Evolutionary conservation across 2,797 vertebrate genomes (phyloP), one percentile per base, ranked within the genome.

Genomic region (Diplodus puntazzo): DNA sequence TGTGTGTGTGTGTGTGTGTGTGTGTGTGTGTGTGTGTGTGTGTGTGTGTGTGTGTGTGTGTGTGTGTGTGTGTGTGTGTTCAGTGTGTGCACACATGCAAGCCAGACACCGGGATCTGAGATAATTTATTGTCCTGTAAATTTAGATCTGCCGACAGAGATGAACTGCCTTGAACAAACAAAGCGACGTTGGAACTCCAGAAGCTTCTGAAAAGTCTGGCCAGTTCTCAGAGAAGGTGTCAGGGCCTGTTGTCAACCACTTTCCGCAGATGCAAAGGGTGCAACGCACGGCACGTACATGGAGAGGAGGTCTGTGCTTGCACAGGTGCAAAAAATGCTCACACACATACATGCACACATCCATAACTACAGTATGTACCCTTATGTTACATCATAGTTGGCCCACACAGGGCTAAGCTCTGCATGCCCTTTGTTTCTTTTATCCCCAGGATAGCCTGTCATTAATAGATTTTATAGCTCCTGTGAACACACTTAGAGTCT

Each of bases 121-220:
- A 83, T 94, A 90, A 94, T 95, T 95, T 95, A 94, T 93, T 92
- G 86, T 93, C 88, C 80, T 87, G 82, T 94, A 95, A 94, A 94
- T 94, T 89, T 95, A 95, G 94, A 91, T 91, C 80, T 83, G 89
- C 81, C 65, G 84, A 90, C 90, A 93, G 87, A 86, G 89, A 90
- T 80, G 67, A 83, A 88, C 75, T 78, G 60, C 85, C 81, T 81
- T 80, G 83, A 90, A 91, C 83, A 90, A 91, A 92, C 88, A 86
- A 74, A 83, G 80, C 60, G 39, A 73, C 30, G 18, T 64, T 90
- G 87, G 80, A 84, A 87, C 85, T 82, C 75, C 85, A 84, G 53
- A 87, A 64, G 77, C 86, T 53, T 85, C 71, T 69, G 63, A 88
- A 88, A 84, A 20, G 49, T 85, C 72, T 87, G 81, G 82, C 84